Evolutionary conservation across 2,888 invertebrate species (phyloP).

Genomic region (Mantis religiosa): DNA sequence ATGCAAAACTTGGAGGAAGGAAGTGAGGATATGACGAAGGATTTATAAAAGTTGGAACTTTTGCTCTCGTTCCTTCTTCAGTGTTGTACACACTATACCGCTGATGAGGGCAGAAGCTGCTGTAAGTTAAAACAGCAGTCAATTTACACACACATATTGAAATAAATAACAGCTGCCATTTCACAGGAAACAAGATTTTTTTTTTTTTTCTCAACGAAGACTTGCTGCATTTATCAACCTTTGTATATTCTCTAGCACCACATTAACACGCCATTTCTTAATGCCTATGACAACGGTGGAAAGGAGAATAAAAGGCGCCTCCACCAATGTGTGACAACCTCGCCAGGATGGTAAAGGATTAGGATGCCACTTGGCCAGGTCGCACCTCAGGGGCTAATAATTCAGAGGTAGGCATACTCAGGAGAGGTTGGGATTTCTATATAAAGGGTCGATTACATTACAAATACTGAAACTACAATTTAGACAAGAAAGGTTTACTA

Average conservation of each 20-base stretch:
- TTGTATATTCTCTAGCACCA: constrained; percentile 2
- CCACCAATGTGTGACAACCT: too few relatives aligned
- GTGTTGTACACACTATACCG: constrained; percentile 1
- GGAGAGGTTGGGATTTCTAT: too few relatives aligned
- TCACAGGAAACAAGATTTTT: constrained; percentile 5
- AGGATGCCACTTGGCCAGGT: too few relatives aligned
- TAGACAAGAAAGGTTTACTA: too few relatives aligned
- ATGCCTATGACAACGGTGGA: not conserved
- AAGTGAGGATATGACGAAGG: constrained; percentile 18
- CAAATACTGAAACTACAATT: too few relatives aligned
- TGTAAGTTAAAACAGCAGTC: constrained; percentile 8
- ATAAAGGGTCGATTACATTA: too few relatives aligned
- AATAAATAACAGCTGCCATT: not conserved
- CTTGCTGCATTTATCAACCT: constrained; percentile 4
- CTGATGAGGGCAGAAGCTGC: not conserved
- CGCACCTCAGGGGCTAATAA: too few relatives aligned
- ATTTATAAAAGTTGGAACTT: not conserved
- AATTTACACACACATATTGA: constrained; percentile 8
- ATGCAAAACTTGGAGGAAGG: constrained; percentile 28
- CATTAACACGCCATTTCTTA: constrained; percentile 7
- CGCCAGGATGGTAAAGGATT: too few relatives aligned
- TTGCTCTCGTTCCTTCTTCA: constrained; percentile 10
- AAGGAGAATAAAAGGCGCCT: too few relatives aligned
- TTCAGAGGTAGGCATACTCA: too few relatives aligned
- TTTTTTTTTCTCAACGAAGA: not conserved